Evolutionary conservation across 1,140 invertebrate genomes (phyloP).

Genomic region (Diabrotica undecimpunctata): DNA sequence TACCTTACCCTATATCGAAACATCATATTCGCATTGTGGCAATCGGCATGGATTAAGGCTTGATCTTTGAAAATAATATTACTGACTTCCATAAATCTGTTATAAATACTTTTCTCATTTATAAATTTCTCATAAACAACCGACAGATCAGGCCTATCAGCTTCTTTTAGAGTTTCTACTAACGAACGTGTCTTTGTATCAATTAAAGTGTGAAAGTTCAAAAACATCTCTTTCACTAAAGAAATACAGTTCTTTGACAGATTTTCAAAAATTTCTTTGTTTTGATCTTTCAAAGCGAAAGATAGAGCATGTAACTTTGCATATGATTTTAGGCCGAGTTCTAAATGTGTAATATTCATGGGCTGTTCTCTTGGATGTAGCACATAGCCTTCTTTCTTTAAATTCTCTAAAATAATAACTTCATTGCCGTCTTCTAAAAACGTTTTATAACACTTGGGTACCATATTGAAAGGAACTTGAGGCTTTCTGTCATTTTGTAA

Average conservation of each 20-base stretch:
- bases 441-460: conserved; percentile 21
- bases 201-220: too few species aligned
- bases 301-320: conserved; percentile 55
- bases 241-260: conserved; percentile 4
- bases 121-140: too few species aligned
- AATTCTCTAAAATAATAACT: conserved; percentile 55
- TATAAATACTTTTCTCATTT: too few species aligned
- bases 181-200: too few species aligned
- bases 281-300: conserved; percentile 48
- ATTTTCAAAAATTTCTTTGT: conserved; percentile 40
- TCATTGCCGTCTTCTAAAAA: conserved; percentile 45
- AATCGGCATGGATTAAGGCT: too few species aligned
- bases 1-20: too few species aligned
- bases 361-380: conserved; percentile 47
- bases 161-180: too few species aligned
- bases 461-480: conserved; percentile 29
- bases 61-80: too few species aligned
- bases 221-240: too few species aligned
- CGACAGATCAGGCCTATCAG: too few species aligned
- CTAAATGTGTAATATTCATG: conserved; percentile 42
- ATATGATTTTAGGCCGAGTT: conserved; percentile 50
- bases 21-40: too few species aligned
- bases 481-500: conserved; percentile 31
- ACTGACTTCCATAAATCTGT: too few species aligned
- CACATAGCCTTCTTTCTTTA: conserved; percentile 46